Conservation (phyloP, 1,140 invertebrate genomes). For the Halyomorpha halys region DNA sequence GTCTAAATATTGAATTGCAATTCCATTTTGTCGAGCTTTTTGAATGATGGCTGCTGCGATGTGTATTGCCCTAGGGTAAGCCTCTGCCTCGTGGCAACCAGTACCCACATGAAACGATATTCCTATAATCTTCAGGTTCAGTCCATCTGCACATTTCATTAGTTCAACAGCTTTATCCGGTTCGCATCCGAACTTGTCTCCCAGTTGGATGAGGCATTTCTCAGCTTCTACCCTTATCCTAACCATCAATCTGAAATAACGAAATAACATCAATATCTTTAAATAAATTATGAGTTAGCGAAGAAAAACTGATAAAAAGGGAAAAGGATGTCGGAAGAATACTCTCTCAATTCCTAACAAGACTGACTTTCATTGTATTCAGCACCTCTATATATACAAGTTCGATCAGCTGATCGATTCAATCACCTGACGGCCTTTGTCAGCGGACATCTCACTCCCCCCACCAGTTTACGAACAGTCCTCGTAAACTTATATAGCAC, state of each 20-base stretch:
- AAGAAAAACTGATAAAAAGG: no score
- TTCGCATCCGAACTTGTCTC: slow-evolving; percentile 50
- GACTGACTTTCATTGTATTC: no score
- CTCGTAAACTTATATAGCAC: no score
- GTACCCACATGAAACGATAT: slow-evolving; percentile 43
- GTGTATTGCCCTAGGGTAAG: slow-evolving; percentile 36
- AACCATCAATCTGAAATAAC: slow-evolving; percentile 20
- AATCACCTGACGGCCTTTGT: no score
- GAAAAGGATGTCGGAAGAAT: no score
- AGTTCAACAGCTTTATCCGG: slow-evolving; percentile 37
- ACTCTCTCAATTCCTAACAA: no score
- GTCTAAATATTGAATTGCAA: background rate
- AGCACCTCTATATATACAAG: no score
- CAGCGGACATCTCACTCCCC: no score
- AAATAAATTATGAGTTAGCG: no score
- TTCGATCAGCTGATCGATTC: no score
- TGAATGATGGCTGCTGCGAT: background rate
- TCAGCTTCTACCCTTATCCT: slow-evolving; percentile 18
- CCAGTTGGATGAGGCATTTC: background rate
- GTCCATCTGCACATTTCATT: slow-evolving; percentile 41
- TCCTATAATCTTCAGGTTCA: slow-evolving; percentile 48
- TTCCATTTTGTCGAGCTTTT: background rate
- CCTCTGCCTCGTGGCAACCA: slow-evolving; percentile 37
- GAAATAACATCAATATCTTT: no score
- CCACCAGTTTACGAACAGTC: no score